Evolutionary conservation across 2,888 invertebrate species (phyloP), one percentile per base, ranked within the genome.

Genomic region (Adineta ricciae): DNA sequence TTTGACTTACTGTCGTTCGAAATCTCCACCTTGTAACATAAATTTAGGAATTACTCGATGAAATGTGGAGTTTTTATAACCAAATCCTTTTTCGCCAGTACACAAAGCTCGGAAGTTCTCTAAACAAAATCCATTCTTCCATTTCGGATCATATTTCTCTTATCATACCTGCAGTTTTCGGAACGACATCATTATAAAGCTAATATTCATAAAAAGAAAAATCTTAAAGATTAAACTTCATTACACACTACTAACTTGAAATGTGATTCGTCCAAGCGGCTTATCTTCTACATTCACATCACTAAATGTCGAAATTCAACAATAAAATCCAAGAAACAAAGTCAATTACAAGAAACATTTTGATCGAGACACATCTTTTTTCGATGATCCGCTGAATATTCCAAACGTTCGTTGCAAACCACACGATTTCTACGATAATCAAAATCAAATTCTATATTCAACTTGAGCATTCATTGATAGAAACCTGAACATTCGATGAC

Each of bases 141-240:
- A 2, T 27, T 50, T 38, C 4, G 7, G n/a, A 52, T 11, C 0
- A 41, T 38, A 46, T 83, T 27, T 21, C 72, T 41, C 21, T 38
- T 11, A 8, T 46, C 46, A 84, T 86, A 88, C 88, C 88, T 64
- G 95, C 94, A 1, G 96, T 97, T 91, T 95, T 96, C 32, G 97
- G 97, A 84, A 95, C 96, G 83, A 96, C 94, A 91, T 97, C 96
- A 88, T 93, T 92, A 89, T 95, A 93, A 88, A 97, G 92, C 95
- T 97, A 92, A 32, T 89, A 36, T 8, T 19, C 2, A 64, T 16
- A 36, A 19, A 27, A 27, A 64, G 27, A 7, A 64, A 11, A 46
- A 5, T 32, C 8, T 7, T 27, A 16, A 0, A 11, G 0, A 32
- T 14, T 2, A 19, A 11, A 32, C 32, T 32, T 19, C 32, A 32